Percentiles rank a stretch among this genome's conserved stretches.
phyloP scores from a whole-genome alignment of 2,113 vertebrate genomes.

The Paramormyrops kingsleyae region DNA sequence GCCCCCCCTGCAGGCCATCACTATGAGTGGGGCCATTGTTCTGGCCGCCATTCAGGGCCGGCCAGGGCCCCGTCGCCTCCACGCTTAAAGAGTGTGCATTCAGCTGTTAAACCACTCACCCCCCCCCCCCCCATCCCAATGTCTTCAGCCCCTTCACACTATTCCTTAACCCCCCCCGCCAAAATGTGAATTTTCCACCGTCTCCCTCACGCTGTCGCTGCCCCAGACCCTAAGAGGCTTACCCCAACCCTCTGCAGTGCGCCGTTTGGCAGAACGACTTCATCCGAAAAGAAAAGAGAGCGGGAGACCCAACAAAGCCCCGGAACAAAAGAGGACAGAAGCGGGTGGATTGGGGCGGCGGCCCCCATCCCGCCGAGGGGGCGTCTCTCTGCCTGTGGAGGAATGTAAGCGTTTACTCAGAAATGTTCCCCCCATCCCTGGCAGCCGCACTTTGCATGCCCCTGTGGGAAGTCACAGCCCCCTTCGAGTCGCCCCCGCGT shows the following conservation, averaged over 20 bases:
- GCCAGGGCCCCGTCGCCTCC: constrained; percentile 48
- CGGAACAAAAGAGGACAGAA: constrained; percentile 33
- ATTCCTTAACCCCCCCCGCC: constrained; percentile 29
- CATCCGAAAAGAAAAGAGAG: constrained; percentile 15
- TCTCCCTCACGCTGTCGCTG: not conserved
- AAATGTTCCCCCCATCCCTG: constrained; percentile 40
- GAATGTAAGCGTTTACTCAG: constrained; percentile 47
- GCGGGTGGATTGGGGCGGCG: constrained; percentile 38
- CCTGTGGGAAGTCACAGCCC: constrained; percentile 37
- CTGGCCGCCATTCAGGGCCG: constrained; percentile 48
- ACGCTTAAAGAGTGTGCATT: constrained; percentile 46
- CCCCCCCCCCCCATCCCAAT: constrained; percentile 20
- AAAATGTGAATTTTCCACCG: not conserved
- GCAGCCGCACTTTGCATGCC: constrained; percentile 42
- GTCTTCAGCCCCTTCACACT: constrained; percentile 24
- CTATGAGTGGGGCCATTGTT: constrained; percentile 73
- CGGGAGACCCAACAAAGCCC: constrained; percentile 34
- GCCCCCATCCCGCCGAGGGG: not conserved
- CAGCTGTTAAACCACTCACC: constrained; percentile 55
- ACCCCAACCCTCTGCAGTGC: not conserved
- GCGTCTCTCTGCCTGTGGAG: constrained; percentile 22
- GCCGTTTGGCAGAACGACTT: constrained; percentile 24
- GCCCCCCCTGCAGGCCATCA: constrained; percentile 31
- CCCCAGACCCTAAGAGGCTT: constrained; percentile 21
- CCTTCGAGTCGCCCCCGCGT: constrained; percentile 34